phyloP scores from a whole-genome alignment of 2,888 invertebrate genomes.

The Mythimna pallens region DNA sequence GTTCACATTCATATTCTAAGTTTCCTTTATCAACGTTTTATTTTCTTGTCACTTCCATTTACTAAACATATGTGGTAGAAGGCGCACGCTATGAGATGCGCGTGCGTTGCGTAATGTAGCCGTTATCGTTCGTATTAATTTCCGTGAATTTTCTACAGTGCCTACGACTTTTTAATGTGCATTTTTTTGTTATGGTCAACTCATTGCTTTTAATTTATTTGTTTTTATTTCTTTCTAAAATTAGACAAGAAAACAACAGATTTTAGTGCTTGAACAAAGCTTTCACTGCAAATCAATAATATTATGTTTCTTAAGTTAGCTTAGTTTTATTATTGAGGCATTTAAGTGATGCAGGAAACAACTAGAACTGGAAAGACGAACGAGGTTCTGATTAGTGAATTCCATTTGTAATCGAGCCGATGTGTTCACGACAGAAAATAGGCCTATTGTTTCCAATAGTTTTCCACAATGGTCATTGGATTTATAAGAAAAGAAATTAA shows the following conservation, averaged over 20 bases:
- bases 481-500: too few relatives aligned
- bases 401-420: too few relatives aligned
- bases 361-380: too few relatives aligned
- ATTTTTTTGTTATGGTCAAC: conserved; percentile 17
- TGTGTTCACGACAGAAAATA: too few relatives aligned
- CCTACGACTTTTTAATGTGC: conserved; percentile 47
- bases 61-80: conserved; percentile 20
- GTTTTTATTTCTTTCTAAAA: background rate
- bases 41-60: conserved; percentile 34
- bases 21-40: background rate
- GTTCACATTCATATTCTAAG: too few relatives aligned
- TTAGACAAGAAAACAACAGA: background rate
- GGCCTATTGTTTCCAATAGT: too few relatives aligned
- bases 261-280: background rate
- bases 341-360: too few relatives aligned
- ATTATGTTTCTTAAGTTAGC: too few relatives aligned
- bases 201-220: conserved; percentile 28
- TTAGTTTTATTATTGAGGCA: too few relatives aligned
- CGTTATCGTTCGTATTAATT: conserved; percentile 78
- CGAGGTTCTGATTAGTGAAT: too few relatives aligned
- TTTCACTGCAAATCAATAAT: background rate
- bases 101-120: conserved; percentile 74
- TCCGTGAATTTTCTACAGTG: conserved; percentile 75
- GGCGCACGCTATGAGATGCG: conserved; percentile 72
- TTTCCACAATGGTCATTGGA: too few relatives aligned